A percentile compares a stretch with the other conserved stretches of the same genome.
phyloP scores from a whole-genome alignment of 35 echinoderm and acorn worm species.

The Nesometra sesokonis region DNA sequence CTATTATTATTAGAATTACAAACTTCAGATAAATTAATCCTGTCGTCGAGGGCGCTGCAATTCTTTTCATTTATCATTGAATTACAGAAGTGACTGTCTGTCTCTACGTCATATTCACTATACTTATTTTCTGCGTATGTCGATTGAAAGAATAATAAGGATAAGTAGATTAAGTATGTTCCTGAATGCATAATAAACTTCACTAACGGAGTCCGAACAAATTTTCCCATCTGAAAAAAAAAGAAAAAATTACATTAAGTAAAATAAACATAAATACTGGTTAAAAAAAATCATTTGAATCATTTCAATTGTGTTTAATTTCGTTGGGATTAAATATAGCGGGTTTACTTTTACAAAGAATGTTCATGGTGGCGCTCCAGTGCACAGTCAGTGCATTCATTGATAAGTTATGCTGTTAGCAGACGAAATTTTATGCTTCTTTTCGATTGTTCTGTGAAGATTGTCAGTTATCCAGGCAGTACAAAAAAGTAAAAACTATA shows the following conservation, averaged over 20 bases:
- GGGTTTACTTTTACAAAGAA: too few relatives aligned
- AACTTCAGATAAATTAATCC: neutral
- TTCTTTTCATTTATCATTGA: neutral
- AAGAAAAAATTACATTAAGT: neutral
- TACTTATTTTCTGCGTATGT: constrained; percentile 14
- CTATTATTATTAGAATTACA: neutral
- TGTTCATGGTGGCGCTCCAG: too few relatives aligned
- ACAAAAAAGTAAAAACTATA: too few relatives aligned
- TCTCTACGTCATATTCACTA: neutral
- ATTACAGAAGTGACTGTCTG: neutral
- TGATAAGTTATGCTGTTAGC: too few relatives aligned
- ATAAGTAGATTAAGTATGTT: constrained; percentile 61
- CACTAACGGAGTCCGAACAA: constrained; percentile 51
- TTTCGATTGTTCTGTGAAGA: too few relatives aligned
- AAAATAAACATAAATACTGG: too few relatives aligned
- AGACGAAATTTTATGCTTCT: too few relatives aligned
- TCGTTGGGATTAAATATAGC: too few relatives aligned
- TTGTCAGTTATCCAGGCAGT: too few relatives aligned
- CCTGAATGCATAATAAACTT: constrained; percentile 77
- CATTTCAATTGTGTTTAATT: too few relatives aligned
- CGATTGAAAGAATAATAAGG: constrained; percentile 75
- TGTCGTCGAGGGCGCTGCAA: neutral
- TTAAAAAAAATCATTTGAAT: too few relatives aligned
- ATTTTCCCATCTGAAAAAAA: constrained; percentile 31
- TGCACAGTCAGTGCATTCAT: too few relatives aligned